Percentiles rank a stretch among this genome's conserved stretches.
phyloP scores from a whole-genome alignment of 92 coral and sea anemone genomes.

The Heteractis magnifica region DNA sequence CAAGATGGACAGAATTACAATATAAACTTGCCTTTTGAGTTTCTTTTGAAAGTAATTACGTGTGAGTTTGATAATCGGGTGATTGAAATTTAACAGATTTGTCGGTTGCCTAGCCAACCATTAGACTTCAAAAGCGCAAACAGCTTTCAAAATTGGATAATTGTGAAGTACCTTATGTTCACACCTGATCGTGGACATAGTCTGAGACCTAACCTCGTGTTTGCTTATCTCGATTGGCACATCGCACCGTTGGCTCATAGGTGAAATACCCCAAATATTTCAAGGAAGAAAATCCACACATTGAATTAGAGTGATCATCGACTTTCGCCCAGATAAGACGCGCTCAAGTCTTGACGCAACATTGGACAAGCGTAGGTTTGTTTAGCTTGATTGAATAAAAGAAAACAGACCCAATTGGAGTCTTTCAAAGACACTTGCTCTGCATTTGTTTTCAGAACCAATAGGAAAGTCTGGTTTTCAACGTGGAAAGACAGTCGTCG shows the following conservation, averaged over 20 bases:
- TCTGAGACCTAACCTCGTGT: slow-evolving; percentile 32
- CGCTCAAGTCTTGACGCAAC: slow-evolving; percentile 15
- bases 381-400: not conserved
- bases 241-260: slow-evolving; percentile 18
- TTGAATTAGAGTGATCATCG: slow-evolving; percentile 14
- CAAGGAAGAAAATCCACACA: slow-evolving; percentile 13
- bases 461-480: not conserved
- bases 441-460: not conserved
- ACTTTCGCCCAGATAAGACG: slow-evolving; percentile 4
- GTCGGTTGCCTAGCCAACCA: slow-evolving; percentile 27
- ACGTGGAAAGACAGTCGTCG: not conserved
- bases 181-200: slow-evolving; percentile 25
- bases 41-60: slow-evolving; percentile 30
- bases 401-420: not conserved
- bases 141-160: slow-evolving; percentile 27
- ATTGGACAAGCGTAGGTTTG: not conserved
- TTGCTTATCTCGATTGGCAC: slow-evolving; percentile 40
- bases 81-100: slow-evolving; percentile 29
- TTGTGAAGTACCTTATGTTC: slow-evolving; percentile 43
- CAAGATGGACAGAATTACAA: slow-evolving; percentile 11
- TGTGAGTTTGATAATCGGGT: slow-evolving; percentile 9
- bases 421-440: not conserved
- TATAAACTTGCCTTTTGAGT: not conserved
- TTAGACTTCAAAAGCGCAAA: slow-evolving; percentile 11
- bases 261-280: slow-evolving; percentile 23